These are phyloP conservation scores for Gobiocypris rarus DNA, from an alignment of 2,113 vertebrate genomes.

Conservation along the genomic window DNA sequence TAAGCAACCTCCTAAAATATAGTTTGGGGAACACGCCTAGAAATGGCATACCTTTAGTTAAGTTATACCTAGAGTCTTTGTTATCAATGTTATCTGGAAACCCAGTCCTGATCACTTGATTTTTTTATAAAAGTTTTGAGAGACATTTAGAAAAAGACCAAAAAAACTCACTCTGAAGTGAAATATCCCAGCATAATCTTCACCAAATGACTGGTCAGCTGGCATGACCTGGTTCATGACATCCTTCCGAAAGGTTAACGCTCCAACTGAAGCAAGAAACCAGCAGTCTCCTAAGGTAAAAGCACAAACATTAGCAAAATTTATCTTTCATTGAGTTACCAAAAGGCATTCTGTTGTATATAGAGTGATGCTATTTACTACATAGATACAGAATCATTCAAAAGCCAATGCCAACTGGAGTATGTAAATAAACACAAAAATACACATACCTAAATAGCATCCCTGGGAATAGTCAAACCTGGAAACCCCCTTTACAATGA, in stretches of 20 bases:
- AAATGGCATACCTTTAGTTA: no score
- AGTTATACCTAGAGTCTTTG: no score
- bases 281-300: slow-evolving; percentile 73
- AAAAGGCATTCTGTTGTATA: background rate
- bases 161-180: slow-evolving; percentile 74
- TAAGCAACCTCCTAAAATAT: no score
- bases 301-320: background rate
- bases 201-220: slow-evolving; percentile 63
- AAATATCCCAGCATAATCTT: slow-evolving; percentile 75
- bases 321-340: background rate
- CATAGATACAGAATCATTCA: background rate
- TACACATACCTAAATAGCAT: slow-evolving; percentile 61
- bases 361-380: background rate
- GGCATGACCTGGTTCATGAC: slow-evolving; percentile 65
- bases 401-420: background rate
- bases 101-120: no score
- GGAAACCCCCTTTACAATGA: slow-evolving; percentile 66
- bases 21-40: no score
- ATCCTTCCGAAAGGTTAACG: slow-evolving; percentile 67
- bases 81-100: no score
- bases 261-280: slow-evolving; percentile 77
- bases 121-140: background rate
- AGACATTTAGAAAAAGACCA: background rate
- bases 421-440: background rate
- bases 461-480: slow-evolving; percentile 76